Percentiles rank a stretch among this genome's conserved stretches.
Evolutionary conservation across 2,113 vertebrate genomes (phyloP).

Genomic region (Clarias magur): DNA sequence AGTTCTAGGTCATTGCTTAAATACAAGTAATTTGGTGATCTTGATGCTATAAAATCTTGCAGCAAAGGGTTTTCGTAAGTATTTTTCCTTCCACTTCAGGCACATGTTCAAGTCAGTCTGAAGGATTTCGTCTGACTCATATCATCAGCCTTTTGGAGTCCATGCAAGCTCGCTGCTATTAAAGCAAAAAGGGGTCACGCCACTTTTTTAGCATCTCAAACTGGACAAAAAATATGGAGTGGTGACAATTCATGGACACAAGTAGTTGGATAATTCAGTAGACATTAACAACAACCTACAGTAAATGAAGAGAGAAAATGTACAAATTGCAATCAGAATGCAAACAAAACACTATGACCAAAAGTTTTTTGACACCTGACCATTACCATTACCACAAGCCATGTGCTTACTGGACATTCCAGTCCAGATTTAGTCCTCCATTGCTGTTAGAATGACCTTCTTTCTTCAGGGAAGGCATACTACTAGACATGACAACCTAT

Average conservation of each 20-base stretch:
- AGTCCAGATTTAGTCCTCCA: not conserved
- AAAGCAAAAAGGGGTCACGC: not conserved
- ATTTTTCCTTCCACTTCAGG: not conserved
- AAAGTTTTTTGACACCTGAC: not conserved
- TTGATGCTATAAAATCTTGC: not conserved
- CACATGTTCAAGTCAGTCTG: not conserved
- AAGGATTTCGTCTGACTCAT: not conserved
- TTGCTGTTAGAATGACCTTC: not conserved
- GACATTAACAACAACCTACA: not conserved
- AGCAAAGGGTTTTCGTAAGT: not conserved
- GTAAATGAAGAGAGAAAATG: not conserved
- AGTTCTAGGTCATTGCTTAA: not conserved
- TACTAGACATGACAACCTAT: not conserved
- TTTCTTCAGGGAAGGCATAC: not conserved
- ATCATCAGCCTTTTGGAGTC: not conserved
- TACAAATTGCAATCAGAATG: not conserved
- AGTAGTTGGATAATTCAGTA: too few relatives aligned
- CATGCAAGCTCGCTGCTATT: not conserved
- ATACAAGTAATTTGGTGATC: not conserved
- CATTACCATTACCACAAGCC: not conserved
- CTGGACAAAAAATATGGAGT: not conserved
- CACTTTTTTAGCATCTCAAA: not conserved
- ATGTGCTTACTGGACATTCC: not conserved
- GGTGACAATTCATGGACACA: not conserved
- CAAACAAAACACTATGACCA: not conserved